These are phyloP conservation scores for Eptesicus fuscus DNA, from an alignment of 2,113 vertebrate species.

Conservation along the genomic window DNA sequence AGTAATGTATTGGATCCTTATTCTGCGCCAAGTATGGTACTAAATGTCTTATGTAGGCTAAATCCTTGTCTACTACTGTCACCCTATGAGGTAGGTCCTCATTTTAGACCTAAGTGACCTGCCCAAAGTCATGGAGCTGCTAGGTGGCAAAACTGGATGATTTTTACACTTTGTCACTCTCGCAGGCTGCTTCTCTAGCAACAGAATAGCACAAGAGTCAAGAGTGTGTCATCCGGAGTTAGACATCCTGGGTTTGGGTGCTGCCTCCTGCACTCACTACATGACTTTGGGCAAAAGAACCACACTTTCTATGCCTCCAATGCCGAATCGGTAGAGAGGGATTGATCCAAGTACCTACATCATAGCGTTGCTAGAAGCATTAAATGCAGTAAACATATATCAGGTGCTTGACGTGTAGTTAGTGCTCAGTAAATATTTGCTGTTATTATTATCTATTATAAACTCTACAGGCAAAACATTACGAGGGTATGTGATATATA, in stretches of 20 bases:
- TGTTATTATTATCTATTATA: slow-evolving; percentile 23
- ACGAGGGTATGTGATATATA: neutral
- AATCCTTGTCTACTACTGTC: neutral
- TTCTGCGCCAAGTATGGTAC: neutral
- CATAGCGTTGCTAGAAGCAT: neutral
- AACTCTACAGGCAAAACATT: slow-evolving; percentile 41
- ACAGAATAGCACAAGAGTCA: neutral
- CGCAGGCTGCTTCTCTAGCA: neutral
- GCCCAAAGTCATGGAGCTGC: neutral
- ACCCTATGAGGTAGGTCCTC: neutral
- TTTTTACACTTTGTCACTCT: neutral
- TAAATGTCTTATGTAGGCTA: neutral
- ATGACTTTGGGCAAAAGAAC: slow-evolving; percentile 20
- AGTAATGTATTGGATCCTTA: neutral
- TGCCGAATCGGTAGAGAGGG: neutral
- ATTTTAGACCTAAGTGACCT: neutral
- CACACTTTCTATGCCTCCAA: neutral
- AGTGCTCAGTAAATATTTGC: slow-evolving; percentile 34
- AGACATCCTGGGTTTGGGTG: neutral
- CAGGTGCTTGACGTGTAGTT: neutral
- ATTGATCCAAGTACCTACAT: neutral
- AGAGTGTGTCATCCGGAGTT: neutral
- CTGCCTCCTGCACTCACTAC: neutral
- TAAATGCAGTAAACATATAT: slow-evolving; percentile 8
- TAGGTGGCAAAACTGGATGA: neutral